Conservation (phyloP, 2,113 vertebrate species). For the Oncorhynchus kisutch region DNA sequence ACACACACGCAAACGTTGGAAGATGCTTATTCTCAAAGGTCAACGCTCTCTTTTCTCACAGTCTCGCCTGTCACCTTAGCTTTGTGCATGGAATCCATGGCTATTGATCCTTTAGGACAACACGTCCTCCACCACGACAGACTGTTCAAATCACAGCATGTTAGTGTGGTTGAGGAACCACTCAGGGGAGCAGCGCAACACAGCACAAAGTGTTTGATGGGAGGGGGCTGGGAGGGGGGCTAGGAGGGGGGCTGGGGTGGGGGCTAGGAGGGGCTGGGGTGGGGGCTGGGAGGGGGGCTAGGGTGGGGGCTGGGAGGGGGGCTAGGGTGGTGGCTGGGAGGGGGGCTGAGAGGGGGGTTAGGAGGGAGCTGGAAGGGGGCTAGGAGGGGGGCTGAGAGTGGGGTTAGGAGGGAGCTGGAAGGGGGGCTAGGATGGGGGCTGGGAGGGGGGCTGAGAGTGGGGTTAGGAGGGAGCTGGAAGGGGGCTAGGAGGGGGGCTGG, state of each 20-base stretch:
- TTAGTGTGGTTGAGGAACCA: slow-evolving; percentile 43
- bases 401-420: too few relatives aligned
- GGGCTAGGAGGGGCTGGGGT: too few relatives aligned
- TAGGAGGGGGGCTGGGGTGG: too few relatives aligned
- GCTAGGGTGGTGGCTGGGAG: not conserved
- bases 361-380: slow-evolving; percentile 3
- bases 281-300: not conserved
- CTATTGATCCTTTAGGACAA: slow-evolving; percentile 67
- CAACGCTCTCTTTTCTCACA: slow-evolving; percentile 68
- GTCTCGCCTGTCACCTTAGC: slow-evolving; percentile 68
- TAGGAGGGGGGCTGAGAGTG: slow-evolving; percentile 34
- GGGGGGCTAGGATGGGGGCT: not conserved
- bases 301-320: slow-evolving; percentile 27
- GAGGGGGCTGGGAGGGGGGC: slow-evolving; percentile 14
- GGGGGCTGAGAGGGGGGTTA: not conserved
- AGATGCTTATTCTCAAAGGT: slow-evolving; percentile 76
- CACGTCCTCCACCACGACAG: slow-evolving; percentile 55
- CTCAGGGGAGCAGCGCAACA: slow-evolving; percentile 21
- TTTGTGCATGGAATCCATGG: slow-evolving; percentile 66
- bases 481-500: not conserved
- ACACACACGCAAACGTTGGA: slow-evolving; percentile 27
- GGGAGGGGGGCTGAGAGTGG: slow-evolving; percentile 9
- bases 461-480: not conserved
- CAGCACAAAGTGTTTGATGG: slow-evolving; percentile 60
- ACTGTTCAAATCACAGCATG: slow-evolving; percentile 58